These are phyloP conservation scores for Habrosyne pyritoides DNA, from an alignment of 2,888 invertebrate genomes.

Conservation along the genomic window DNA sequence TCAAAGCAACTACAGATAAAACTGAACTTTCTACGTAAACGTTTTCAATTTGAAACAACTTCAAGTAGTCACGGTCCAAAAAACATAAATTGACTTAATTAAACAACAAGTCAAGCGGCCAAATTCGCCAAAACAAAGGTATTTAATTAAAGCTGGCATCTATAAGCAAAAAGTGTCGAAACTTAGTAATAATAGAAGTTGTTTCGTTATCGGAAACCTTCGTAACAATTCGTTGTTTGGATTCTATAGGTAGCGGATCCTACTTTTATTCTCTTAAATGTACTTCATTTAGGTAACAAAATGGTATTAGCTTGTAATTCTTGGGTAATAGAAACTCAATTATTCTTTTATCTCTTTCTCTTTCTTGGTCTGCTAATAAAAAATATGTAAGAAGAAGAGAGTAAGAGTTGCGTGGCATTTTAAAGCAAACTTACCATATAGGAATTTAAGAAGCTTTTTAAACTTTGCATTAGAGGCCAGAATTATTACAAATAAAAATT, in stretches of 20 bases:
- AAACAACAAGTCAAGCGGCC: neutral
- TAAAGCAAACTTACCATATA: too few relatives aligned
- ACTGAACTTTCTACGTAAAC: neutral
- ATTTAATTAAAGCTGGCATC: conserved; percentile 36
- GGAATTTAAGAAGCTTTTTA: too few relatives aligned
- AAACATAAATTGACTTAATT: neutral
- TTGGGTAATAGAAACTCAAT: too few relatives aligned
- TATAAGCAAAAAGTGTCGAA: conserved; percentile 33
- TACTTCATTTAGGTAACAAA: too few relatives aligned
- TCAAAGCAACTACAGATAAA: neutral
- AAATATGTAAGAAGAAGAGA: too few relatives aligned
- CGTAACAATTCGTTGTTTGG: neutral
- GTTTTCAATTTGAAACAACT: neutral
- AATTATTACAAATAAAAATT: too few relatives aligned
- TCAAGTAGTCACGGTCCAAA: neutral
- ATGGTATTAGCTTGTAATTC: too few relatives aligned
- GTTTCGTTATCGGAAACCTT: conserved; percentile 28
- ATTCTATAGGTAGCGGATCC: neutral
- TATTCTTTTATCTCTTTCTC: too few relatives aligned
- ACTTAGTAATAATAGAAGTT: conserved; percentile 26
- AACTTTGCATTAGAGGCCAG: too few relatives aligned
- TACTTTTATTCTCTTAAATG: too few relatives aligned
- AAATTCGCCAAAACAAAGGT: conserved; percentile 12
- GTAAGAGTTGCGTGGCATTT: too few relatives aligned
- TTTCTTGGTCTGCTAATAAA: too few relatives aligned